Conservation (phyloP, 2,113 vertebrate genomes). For the Oryzias javanicus region DNA sequence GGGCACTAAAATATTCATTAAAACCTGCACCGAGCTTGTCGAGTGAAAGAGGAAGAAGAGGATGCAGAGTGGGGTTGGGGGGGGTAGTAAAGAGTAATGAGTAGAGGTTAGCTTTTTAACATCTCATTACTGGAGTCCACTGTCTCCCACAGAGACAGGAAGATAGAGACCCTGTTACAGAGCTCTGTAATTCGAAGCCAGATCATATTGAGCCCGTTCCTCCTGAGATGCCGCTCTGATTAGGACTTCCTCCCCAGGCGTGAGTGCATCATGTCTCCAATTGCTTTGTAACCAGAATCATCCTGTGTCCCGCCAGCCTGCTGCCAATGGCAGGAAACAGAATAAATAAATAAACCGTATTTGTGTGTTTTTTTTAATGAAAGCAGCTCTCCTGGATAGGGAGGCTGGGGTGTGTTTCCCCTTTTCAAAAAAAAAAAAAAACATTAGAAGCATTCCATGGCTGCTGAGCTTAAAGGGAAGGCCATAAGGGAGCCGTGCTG, state of each 20-base stretch:
- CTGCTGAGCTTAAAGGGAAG: constrained; percentile 43
- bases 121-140: constrained; percentile 66
- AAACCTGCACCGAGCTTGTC: constrained; percentile 70
- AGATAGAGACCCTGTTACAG: constrained; percentile 43
- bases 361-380: constrained; percentile 26
- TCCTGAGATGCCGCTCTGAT: constrained; percentile 26
- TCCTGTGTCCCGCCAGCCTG: neutral
- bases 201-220: constrained; percentile 31
- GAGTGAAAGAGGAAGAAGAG: constrained; percentile 42
- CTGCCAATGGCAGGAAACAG: constrained; percentile 22
- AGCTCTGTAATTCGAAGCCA: constrained; percentile 47
- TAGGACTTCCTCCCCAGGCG: constrained; percentile 16
- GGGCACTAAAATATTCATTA: constrained; percentile 80
- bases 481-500: constrained; percentile 29
- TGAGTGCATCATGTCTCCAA: neutral
- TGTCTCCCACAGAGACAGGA: constrained; percentile 38
- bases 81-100: constrained; percentile 52
- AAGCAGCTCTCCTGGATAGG: neutral
- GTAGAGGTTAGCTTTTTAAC: constrained; percentile 68
- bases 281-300: constrained; percentile 23
- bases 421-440: constrained; percentile 12
- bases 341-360: constrained; percentile 29
- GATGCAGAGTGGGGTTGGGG: constrained; percentile 2
- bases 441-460: constrained; percentile 45
- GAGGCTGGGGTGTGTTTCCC: constrained; percentile 3